A percentile compares a stretch with the other conserved stretches of the same genome.
Evolutionary conservation across 2,797 vertebrate species (phyloP).

Genomic region (Rhinogobio ventralis): DNA sequence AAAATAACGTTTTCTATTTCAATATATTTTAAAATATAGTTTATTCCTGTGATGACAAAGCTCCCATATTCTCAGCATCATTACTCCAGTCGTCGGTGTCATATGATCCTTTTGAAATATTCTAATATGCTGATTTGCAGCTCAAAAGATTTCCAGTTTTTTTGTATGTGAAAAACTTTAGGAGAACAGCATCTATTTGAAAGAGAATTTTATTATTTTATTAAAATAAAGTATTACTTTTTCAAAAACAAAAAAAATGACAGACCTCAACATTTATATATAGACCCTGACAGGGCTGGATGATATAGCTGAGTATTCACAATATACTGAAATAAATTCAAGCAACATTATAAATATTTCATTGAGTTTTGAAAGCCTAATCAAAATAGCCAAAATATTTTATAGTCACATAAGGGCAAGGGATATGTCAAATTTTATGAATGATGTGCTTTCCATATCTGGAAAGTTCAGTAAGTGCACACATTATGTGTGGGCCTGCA

Average conservation of each 20-base stretch:
- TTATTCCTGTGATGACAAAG: no score
- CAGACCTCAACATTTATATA: not conserved
- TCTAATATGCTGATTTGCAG: not conserved
- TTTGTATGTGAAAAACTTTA: no score
- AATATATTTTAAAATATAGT: no score
- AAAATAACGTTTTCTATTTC: no score
- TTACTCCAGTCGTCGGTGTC: not conserved
- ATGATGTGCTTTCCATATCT: not conserved
- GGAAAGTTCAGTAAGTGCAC: not conserved
- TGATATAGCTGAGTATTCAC: not conserved
- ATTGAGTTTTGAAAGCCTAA: not conserved
- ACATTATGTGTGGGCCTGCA: not conserved
- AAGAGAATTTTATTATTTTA: no score
- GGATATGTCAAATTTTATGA: not conserved
- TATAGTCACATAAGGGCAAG: not conserved
- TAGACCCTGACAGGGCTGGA: not conserved
- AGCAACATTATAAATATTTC: not conserved
- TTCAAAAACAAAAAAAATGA: not conserved
- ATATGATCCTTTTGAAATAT: not conserved
- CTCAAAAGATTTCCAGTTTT: not conserved
- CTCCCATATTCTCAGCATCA: not conserved
- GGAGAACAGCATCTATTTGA: no score
- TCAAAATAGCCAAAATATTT: not conserved
- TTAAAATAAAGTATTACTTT: not conserved
- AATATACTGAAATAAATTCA: not conserved